Conservation (phyloP, 2,113 vertebrate species). For the Paralichthys olivaceus region DNA sequence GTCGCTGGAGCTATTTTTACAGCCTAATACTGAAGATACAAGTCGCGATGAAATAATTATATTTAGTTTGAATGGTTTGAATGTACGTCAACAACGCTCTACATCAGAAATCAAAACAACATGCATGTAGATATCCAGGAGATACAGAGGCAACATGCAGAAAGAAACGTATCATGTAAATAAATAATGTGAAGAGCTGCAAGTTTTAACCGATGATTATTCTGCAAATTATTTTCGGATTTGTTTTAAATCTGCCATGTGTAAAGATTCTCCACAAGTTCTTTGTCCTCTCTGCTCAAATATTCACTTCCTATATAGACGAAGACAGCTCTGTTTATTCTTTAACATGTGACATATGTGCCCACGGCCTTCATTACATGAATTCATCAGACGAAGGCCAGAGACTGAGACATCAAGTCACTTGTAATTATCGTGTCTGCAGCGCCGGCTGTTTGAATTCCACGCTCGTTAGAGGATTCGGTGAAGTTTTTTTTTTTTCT, state of each 20-base stretch:
- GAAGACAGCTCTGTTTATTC: neutral
- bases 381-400: neutral
- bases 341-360: neutral
- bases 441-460: neutral
- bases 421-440: neutral
- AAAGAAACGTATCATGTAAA: too few species aligned
- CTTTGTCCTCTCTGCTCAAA: neutral
- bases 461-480: neutral
- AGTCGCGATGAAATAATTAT: neutral
- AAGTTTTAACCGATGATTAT: too few species aligned
- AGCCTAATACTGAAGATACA: neutral
- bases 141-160: too few species aligned
- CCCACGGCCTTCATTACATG: neutral
- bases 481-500: neutral
- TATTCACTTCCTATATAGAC: neutral
- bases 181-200: too few species aligned
- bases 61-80: neutral
- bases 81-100: neutral
- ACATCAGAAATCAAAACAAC: neutral
- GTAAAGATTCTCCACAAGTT: neutral
- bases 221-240: too few species aligned
- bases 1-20: conserved; percentile 26
- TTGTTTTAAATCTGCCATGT: too few species aligned
- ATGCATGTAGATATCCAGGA: neutral
- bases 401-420: neutral